Conservation (phyloP, 23 tunicate genomes). For the Trididemnum nubilum region DNA sequence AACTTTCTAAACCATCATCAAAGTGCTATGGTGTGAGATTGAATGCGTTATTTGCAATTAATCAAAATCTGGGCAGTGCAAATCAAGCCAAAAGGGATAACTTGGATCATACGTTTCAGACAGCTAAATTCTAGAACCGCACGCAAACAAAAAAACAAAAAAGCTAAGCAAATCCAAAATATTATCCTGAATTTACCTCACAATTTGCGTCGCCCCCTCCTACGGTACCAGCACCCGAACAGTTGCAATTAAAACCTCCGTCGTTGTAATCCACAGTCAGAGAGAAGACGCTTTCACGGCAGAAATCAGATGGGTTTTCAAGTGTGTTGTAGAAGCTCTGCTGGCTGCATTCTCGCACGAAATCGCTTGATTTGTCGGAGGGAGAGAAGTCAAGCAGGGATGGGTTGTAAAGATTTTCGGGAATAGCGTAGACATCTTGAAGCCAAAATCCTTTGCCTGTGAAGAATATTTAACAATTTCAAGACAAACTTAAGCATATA, state of each 20-base stretch:
- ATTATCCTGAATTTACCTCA: constrained; percentile 61
- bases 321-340: constrained; percentile 54
- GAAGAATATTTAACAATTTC: too few relatives aligned
- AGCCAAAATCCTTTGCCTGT: constrained; percentile 72
- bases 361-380: constrained; percentile 67
- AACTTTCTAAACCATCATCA: too few relatives aligned
- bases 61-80: too few relatives aligned
- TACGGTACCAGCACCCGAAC: constrained; percentile 95
- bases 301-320: constrained; percentile 64
- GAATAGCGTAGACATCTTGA: constrained; percentile 73
- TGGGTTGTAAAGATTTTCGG: constrained; percentile 68
- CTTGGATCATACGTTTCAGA: too few relatives aligned
- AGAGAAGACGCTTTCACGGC: constrained; percentile 59
- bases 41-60: too few relatives aligned
- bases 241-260: constrained; percentile 79
- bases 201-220: constrained; percentile 85
- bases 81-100: too few relatives aligned
- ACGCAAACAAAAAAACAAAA: too few relatives aligned
- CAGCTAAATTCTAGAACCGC: too few relatives aligned
- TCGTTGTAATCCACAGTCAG: constrained; percentile 74
- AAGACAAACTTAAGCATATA: too few relatives aligned
- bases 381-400: constrained; percentile 46
- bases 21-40: too few relatives aligned
- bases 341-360: constrained; percentile 40
- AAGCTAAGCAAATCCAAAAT: too few relatives aligned